Evolutionary conservation across 2,113 vertebrate genomes (phyloP), one percentile per base, ranked within the genome.

Genomic region (Melierax canorus): DNA sequence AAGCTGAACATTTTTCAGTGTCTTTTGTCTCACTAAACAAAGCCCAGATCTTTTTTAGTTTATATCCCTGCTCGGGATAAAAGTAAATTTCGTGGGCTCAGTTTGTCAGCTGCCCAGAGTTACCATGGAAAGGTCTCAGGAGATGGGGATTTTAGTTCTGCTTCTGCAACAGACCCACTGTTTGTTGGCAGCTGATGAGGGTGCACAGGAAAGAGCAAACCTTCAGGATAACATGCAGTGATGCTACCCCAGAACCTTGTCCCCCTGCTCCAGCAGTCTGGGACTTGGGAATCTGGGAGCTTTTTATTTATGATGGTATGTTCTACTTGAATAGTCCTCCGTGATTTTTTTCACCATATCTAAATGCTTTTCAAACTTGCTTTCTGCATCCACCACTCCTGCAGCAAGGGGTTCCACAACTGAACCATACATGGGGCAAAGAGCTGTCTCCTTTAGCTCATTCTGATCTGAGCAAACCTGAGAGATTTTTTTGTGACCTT

Each of bases 351-450:
- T 66, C 30, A 10, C 59, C 9, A 3, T 60, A 48, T 48, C 14
- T 48, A 75, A 83, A 80, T n/a, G 24, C 11, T 79, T 88, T 93
- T 73, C 3, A 76, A 83, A 58, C 16, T 79, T 0, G 0, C 5
- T 69, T 94, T 32, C 15, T 72, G 43, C 20, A 55, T 14, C 9
- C 34, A 27, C 23, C 0, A 1, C 8, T 79, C 30, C 53, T 69
- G 36, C 16, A 86, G 23, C 29, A 85, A 71, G 30, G 14, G 3
- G 19, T 20, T 86, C 39, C 58, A 58, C 36, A 82, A 1, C 10
- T 41, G n/a, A 90, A 50, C 15, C 11, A 38, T 11, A 21, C 0
- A 0, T 58, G 50, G 30, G 16, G 16, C 13, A 43, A 79, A 62
- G 41, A 79, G 7, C 23, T 82, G 10, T 53, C 36, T 88, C 20